Evolutionary conservation across 2,888 invertebrate genomes (phyloP).

Genomic region (Rutpela maculata): DNA sequence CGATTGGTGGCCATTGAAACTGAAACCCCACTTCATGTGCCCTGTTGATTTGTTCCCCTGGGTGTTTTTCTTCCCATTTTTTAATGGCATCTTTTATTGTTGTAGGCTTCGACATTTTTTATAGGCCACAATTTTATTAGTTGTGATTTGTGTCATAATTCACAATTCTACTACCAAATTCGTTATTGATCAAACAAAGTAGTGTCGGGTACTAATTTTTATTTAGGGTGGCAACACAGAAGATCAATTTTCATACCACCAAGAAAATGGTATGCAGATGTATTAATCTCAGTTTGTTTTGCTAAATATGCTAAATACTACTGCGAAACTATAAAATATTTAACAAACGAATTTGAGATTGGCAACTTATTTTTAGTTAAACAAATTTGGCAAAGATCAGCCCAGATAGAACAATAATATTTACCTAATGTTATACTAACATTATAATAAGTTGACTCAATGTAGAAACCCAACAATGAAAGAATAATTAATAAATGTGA

Average conservation of each 20-base stretch:
- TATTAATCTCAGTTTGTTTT: no score
- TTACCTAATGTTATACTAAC: no score
- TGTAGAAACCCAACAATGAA: no score
- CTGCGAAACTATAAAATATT: no score
- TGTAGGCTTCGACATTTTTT: slow-evolving; percentile 80
- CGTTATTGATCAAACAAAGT: slow-evolving; percentile 9
- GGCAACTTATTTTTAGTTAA: no score
- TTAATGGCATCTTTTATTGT: slow-evolving; percentile 88
- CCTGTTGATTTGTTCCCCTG: slow-evolving; percentile 65
- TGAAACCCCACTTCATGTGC: slow-evolving; percentile 80
- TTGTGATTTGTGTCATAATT: neutral
- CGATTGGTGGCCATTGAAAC: slow-evolving; percentile 94
- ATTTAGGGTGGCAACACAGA: neutral
- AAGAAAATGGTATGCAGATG: no score
- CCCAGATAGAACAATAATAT: no score
- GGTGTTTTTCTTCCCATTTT: slow-evolving; percentile 87
- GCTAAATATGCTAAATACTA: no score
- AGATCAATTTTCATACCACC: neutral
- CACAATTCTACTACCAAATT: neutral
- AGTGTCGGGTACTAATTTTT: neutral
- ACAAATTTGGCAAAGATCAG: no score
- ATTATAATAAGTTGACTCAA: no score
- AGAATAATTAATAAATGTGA: no score
- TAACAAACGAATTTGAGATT: no score
- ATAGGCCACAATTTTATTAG: neutral